Evolutionary conservation across 1,140 invertebrate genomes (phyloP).

Genomic region (Brevipalpus yothersi): DNA sequence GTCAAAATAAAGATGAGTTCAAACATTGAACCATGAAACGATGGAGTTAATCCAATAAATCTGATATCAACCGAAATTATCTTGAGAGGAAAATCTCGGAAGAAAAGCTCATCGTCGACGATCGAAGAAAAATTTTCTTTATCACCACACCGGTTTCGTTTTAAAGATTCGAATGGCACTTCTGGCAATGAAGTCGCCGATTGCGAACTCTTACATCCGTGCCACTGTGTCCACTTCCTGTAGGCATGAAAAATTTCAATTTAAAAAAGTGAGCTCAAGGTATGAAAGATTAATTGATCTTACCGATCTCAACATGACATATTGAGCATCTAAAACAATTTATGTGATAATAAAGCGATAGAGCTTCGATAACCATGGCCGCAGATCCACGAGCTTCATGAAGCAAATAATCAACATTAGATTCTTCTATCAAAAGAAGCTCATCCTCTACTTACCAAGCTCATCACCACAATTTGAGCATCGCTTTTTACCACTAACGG

Average conservation of each 20-base stretch:
- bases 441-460: constrained; percentile 38
- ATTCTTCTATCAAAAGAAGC: too few relatives aligned
- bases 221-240: constrained; percentile 49
- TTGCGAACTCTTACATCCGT: constrained; percentile 82
- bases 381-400: constrained; percentile 54
- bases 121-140: too few relatives aligned
- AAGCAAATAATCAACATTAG: background rate
- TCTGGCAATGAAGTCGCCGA: constrained; percentile 78
- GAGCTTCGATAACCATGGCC: constrained; percentile 94
- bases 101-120: too few relatives aligned
- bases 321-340: constrained; percentile 93
- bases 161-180: constrained; percentile 63
- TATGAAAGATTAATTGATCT: constrained; percentile 1
- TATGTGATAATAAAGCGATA: constrained; percentile 85
- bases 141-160: too few relatives aligned
- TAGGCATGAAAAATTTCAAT: background rate
- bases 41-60: too few relatives aligned
- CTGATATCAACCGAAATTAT: too few relatives aligned
- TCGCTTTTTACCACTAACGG: constrained; percentile 79
- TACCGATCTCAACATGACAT: constrained; percentile 66
- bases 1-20: too few relatives aligned
- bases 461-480: constrained; percentile 83
- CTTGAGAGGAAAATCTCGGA: too few relatives aligned
- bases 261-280: background rate
- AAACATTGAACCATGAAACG: too few relatives aligned